Percentiles rank a stretch among this genome's conserved stretches.
Conservation (phyloP, 2,113 vertebrate genomes). For the Engystomops pustulosus region DNA sequence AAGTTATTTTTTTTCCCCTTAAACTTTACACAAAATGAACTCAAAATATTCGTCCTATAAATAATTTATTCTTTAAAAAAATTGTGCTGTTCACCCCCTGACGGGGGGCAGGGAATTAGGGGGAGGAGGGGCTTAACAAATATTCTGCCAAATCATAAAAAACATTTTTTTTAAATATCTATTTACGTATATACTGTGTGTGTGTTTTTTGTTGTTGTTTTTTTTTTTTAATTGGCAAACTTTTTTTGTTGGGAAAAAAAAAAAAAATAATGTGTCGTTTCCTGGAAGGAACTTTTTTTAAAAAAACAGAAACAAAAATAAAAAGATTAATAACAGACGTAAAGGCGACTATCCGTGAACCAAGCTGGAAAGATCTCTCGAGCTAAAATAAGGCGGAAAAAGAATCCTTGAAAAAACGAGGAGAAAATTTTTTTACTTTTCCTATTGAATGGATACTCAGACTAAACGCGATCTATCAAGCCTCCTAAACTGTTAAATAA, state of each 20-base stretch:
- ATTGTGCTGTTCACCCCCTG: slow-evolving; percentile 84
- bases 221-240: slow-evolving; percentile 66
- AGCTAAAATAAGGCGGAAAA: slow-evolving; percentile 85
- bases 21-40: slow-evolving; percentile 86
- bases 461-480: slow-evolving; percentile 92
- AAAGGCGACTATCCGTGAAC: slow-evolving; percentile 86
- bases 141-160: slow-evolving; percentile 73
- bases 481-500: slow-evolving; percentile 95
- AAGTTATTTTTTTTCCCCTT: too few relatives aligned
- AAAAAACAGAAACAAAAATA: slow-evolving; percentile 56
- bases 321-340: slow-evolving; percentile 60
- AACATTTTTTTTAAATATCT: too few relatives aligned
- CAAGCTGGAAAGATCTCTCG: slow-evolving; percentile 88
- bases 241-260: slow-evolving; percentile 5
- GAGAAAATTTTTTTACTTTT: slow-evolving; percentile 80
- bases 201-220: slow-evolving; percentile 60
- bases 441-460: slow-evolving; percentile 85
- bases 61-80: slow-evolving; percentile 84
- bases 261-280: too few relatives aligned
- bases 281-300: too few relatives aligned
- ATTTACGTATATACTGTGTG: too few relatives aligned
- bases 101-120: slow-evolving; percentile 73
- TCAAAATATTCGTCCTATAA: slow-evolving; percentile 85
- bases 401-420: slow-evolving; percentile 82
- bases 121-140: slow-evolving; percentile 59